Base-by-base conservation (phyloP, 2,888 invertebrate genomes). In the Chirona hameri region DNA sequence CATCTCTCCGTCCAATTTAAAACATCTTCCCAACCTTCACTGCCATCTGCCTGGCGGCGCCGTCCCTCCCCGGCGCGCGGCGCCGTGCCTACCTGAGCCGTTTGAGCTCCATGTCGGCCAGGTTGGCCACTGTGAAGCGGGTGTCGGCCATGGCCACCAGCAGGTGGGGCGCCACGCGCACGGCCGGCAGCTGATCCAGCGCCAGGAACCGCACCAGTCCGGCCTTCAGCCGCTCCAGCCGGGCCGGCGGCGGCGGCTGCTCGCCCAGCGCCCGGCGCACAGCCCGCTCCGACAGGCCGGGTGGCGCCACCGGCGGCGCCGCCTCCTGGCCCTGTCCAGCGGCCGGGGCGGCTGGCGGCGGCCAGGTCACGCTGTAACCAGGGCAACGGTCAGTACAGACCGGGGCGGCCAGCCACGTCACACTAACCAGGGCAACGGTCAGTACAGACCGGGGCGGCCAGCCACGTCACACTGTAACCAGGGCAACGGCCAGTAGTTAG, bases 111-210 rank as follows among this genome's bases (percentile, higher is more conserved):
- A 93, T 92, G 87, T 96, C 95, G 1, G 96, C 96, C 83, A 93
- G 91, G 87, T 95, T 95, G 82, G 95, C 95, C 79, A 97, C 95
- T 88, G 93, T 94, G 87, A 94, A 96, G 84, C 97, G 90, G 0
- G 96, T 95, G 87, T 97, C 97, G 0, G 97, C 93, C 0, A 95
- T 94, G 2, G 95, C 96, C 12, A 97, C 92, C 15, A 97, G 92
- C 83, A 96, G 89, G 82, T 94, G 93, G 84, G 93, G 89, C 39
- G 95, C 90, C 52, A 94, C 91, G 83, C 95, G 94, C 46, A 91
- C 90, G 86, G 93, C 92, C 48, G 91, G 90, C 86, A 96, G 93
- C 72, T 95, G 91, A 81, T 95, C 95, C 85, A 92, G 91, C 81
- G 93, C 91, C 82, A 97, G 90, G 86, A 97, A 95, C 86, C 94